phyloP scores from a whole-genome alignment of 2,113 vertebrate genomes.

The Megaceryle maxima region DNA sequence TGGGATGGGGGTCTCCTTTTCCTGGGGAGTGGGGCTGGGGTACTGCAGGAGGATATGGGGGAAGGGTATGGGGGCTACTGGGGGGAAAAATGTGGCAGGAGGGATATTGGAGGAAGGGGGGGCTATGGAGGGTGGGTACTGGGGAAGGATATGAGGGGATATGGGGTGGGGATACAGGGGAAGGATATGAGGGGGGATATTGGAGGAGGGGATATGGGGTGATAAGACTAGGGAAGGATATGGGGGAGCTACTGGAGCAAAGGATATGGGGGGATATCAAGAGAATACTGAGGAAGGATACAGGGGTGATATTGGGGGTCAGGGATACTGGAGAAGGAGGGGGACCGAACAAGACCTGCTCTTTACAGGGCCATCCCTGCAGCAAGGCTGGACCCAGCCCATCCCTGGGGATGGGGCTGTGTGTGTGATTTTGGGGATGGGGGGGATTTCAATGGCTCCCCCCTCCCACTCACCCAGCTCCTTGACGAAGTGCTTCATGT shows the following conservation, averaged over 20 bases:
- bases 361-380: neutral
- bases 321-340: neutral
- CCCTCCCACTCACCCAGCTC: constrained; percentile 78
- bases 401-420: neutral
- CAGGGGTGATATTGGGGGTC: too few species aligned
- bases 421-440: neutral
- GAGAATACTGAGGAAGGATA: too few species aligned
- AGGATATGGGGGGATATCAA: too few species aligned
- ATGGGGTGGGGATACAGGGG: too few species aligned
- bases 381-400: neutral
- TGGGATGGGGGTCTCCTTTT: neutral
- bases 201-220: too few species aligned
- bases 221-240: too few species aligned
- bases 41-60: neutral
- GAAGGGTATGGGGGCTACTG: neutral
- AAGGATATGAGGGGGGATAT: too few species aligned
- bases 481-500: constrained; percentile 93
- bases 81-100: neutral
- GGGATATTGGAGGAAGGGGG: neutral
- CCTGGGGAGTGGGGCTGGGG: neutral
- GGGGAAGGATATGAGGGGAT: neutral
- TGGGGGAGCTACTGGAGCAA: too few species aligned
- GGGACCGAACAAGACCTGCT: neutral
- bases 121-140: neutral
- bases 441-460: neutral